Base-by-base conservation (phyloP, 2,113 vertebrate species). In the Varanus salvator region DNA sequence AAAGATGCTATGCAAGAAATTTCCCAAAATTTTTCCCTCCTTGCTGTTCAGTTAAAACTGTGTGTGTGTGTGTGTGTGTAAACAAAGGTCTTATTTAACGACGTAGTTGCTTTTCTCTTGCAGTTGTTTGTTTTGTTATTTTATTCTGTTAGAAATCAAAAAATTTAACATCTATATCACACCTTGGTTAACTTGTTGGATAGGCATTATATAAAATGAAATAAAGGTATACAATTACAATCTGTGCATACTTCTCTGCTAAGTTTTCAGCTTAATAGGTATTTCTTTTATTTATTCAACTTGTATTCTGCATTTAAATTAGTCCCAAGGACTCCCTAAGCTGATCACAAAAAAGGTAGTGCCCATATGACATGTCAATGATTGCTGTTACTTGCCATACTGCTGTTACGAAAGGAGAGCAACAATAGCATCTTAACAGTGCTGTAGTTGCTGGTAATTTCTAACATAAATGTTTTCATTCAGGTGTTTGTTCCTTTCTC, bases 11-110 rank as follows among this genome's bases (percentile, higher is more conserved):
- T 34, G 31, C 6, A 74, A 38, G 50, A 52, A 76, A 85, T 31
- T 48, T 34, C 29, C 19, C 44, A 85, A 64, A 29, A 23, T 15
- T 91, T 82, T 89, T 89, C 44, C 34, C 78, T 89, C 57, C n/a
- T 78, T 17, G 7, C 31, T 84, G 80, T 88, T 68, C 12, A 72
- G 69, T 31, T 12, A 64, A 64, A 3, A 0, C 3, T 4, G 3
- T 64, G 38, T 44, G 38, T 44, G 38, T 44, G 38, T 44, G 38
- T 44, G 38, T 44, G n/a, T n/a, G n/a, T n/a, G n/a, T 60, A 9
- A 8, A 8, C 69, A 71, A 27, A 1, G 14, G 66, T 6, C 5
- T 69, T 27, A 8, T 31, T 72, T 76, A 17, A 17, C 15, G 9
- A 78, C 4, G 52, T 81, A 21, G 17, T 3, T 66, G 54, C n/a